Base-by-base conservation (phyloP, 1,140 invertebrate genomes). In the Solenopsis fugax region DNA sequence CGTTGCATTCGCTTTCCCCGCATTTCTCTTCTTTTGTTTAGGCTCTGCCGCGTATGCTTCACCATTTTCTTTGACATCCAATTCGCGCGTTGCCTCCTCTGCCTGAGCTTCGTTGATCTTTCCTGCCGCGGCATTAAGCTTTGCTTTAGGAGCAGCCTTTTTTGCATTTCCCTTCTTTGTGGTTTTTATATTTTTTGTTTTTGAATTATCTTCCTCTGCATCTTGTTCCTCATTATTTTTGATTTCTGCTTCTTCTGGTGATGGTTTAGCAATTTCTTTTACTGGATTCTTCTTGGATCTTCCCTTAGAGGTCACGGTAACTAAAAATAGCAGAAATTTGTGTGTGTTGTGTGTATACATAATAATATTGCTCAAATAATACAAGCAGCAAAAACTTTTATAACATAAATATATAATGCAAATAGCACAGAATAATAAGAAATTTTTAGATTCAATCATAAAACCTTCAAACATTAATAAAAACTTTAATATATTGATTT, bases 251-350 rank as follows among this genome's bases (percentile, higher is more conserved):
- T 77, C 72, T 6, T 87, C 73, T 18, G 21, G 0, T 4, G 0
- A 4, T 54, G 16, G 0, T 13, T 85, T 45, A 16, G 18, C 12
- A 78, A 50, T 45, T 52, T 21, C 29, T 41, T 21, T 54, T 5
- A 7, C 18, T 7, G 6, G 4, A 45, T 6, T 67, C 50, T 85
- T 89, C 12, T 56, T 88, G 0, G 50, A 0, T 60, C 2, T 80
- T 29, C 34, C 45, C 16, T 54, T 88, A 10, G 56, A 12, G 9
- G 67, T 89, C 21, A 0, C 7, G 0, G 21, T 45, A 1, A 60
- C 87, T 89, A 48, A 58, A 82, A 56, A 56, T 13, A 48, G 50
- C 4, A 65, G 5, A 80, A n/a, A 41, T 12, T 62, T 48, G 13
- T n/a, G n/a, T n/a, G n/a, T n/a, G n/a, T n/a, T n/a, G n/a, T n/a